Conservation (phyloP, 2,797 vertebrate genomes). For the Tachyglossus aculeatus region DNA sequence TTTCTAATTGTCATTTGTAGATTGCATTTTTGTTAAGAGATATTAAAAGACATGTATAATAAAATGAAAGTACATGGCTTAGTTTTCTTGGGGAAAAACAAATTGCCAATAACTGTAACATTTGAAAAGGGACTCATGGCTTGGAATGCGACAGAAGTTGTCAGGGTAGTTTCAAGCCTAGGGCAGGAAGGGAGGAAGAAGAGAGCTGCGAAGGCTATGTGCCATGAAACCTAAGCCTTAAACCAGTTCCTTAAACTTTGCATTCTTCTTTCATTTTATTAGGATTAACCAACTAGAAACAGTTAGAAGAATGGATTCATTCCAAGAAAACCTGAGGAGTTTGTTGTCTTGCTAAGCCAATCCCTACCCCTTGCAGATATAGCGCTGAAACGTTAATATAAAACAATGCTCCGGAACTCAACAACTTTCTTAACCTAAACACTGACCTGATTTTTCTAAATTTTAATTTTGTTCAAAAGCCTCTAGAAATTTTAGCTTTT, state of each 20-base stretch:
- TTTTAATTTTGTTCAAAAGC: slow-evolving; percentile 26
- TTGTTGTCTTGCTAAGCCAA: background rate
- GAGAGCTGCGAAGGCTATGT: background rate
- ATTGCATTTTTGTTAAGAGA: slow-evolving; percentile 40
- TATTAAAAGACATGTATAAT: slow-evolving; percentile 17
- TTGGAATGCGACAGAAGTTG: background rate
- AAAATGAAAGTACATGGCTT: slow-evolving; percentile 47
- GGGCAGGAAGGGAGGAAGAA: background rate
- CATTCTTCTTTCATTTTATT: slow-evolving; percentile 17
- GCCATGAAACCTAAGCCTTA: slow-evolving; percentile 25
- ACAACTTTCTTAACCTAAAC: slow-evolving; percentile 38
- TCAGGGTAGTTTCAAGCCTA: slow-evolving; percentile 1
- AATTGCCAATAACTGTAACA: background rate
- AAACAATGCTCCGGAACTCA: slow-evolving; percentile 11
- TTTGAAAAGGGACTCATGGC: slow-evolving; percentile 29
- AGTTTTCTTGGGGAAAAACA: slow-evolving; percentile 25
- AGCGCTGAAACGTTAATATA: background rate
- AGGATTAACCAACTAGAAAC: slow-evolving; percentile 17
- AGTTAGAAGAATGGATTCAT: background rate
- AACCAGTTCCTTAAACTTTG: slow-evolving; percentile 27
- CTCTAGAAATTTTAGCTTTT: slow-evolving; percentile 35
- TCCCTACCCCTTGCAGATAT: slow-evolving; percentile 14
- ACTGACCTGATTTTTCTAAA: slow-evolving; percentile 2
- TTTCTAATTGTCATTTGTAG: slow-evolving; percentile 44
- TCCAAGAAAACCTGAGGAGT: background rate